Conservation (phyloP, 2,113 vertebrate genomes). For the Sinocyclocheilus rhinocerous region DNA sequence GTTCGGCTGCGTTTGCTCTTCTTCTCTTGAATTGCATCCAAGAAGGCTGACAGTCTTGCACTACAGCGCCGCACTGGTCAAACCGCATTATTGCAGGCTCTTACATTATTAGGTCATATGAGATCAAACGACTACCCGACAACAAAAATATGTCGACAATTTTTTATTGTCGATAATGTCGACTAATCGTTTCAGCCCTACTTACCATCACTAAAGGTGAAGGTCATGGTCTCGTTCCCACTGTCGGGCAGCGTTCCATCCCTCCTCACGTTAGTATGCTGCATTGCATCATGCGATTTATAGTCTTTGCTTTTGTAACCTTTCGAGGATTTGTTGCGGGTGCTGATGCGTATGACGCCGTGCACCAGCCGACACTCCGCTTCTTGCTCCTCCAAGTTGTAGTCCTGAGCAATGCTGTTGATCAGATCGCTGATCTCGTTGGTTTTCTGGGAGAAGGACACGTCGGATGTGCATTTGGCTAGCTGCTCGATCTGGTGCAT, state of each 20-base stretch:
- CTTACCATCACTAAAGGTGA: conserved; percentile 85
- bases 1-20: no score
- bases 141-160: no score
- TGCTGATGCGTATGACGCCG: conserved; percentile 97
- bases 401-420: conserved; percentile 96
- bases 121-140: no score
- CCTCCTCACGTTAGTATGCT: conserved; percentile 69
- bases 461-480: conserved; percentile 96
- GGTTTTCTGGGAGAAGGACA: conserved; percentile 95
- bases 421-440: conserved; percentile 98
- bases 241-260: conserved; percentile 85
- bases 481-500: conserved; percentile 97
- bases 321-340: conserved; percentile 81
- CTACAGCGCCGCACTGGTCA: no score
- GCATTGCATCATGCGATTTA: conserved; percentile 64
- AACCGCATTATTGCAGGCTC: no score
- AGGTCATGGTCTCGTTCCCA: conserved; percentile 91
- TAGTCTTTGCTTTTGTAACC: conserved; percentile 63
- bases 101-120: no score
- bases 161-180: no score
- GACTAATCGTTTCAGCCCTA: no score
- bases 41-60: no score
- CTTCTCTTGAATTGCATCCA: no score
- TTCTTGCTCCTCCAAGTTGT: conserved; percentile 95
- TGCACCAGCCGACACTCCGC: conserved; percentile 94